A percentile compares a stretch with the other conserved stretches of the same genome.
These are phyloP conservation scores for Campopleginae sp. DNA, from an alignment of 2,888 invertebrate species.

Conservation along the genomic window DNA sequence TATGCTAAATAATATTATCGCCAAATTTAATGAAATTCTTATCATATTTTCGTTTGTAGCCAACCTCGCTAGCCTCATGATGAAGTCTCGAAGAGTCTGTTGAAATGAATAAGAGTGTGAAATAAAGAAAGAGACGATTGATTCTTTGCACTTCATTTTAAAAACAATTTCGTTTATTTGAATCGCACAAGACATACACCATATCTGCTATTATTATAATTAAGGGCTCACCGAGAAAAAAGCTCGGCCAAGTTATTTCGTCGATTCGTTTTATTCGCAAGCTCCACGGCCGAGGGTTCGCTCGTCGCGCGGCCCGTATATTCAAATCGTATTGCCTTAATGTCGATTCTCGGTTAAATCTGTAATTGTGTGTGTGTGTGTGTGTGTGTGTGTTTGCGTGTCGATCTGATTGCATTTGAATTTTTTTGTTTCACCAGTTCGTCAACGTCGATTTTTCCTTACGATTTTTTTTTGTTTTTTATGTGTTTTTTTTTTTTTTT, in stretches of 20 bases:
- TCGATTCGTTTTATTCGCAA: slow-evolving; percentile 17
- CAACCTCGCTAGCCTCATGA: too few species aligned
- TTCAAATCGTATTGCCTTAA: slow-evolving; percentile 82
- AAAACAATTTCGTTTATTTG: slow-evolving; percentile 84
- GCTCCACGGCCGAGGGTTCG: slow-evolving; percentile 66
- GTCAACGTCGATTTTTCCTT: background rate
- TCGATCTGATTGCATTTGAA: slow-evolving; percentile 28
- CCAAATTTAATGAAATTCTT: too few species aligned
- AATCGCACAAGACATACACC: slow-evolving; percentile 85
- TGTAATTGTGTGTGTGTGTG: slow-evolving; percentile 61
- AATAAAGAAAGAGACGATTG: slow-evolving; percentile 53
- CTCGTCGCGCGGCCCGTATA: slow-evolving; percentile 74
- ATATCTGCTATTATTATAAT: slow-evolving; percentile 83
- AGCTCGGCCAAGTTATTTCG: slow-evolving; percentile 60
- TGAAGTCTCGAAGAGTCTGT: too few species aligned
- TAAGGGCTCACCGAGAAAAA: slow-evolving; percentile 74
- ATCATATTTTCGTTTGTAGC: too few species aligned
- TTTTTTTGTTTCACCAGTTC: slow-evolving; percentile 31
- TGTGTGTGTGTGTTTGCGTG: slow-evolving; percentile 37
- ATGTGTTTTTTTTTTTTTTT: slow-evolving; percentile 55
- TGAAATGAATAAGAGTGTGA: background rate
- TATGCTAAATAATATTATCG: too few species aligned
- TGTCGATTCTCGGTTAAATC: slow-evolving; percentile 81
- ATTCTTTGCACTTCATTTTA: slow-evolving; percentile 77
- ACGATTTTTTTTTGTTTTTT: slow-evolving; percentile 44